Evolutionary conservation across 2,797 vertebrate genomes (phyloP).

Genomic region (Danio kyathit): DNA sequence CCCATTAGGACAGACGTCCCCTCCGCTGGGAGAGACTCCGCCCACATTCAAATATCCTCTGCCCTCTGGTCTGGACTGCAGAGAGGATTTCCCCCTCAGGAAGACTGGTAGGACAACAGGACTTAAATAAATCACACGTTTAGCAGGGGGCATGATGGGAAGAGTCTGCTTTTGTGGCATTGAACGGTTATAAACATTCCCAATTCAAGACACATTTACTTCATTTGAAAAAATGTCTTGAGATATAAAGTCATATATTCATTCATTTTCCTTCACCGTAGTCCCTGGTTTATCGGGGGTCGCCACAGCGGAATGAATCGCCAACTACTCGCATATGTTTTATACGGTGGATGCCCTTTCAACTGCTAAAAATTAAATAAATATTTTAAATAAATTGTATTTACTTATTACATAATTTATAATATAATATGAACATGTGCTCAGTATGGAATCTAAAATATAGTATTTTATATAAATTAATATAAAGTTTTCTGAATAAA

Average conservation of each 20-base stretch:
- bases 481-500: too few species aligned
- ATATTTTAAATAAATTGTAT: too few species aligned
- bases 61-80: constrained; percentile 81
- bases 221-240: background rate
- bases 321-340: too few species aligned
- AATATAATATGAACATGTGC: too few species aligned
- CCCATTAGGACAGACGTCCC: constrained; percentile 88
- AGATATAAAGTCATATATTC: background rate
- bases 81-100: constrained; percentile 89
- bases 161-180: background rate
- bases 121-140: constrained; percentile 59
- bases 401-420: too few species aligned
- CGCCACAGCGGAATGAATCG: too few species aligned
- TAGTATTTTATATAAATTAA: too few species aligned
- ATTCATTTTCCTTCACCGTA: too few species aligned
- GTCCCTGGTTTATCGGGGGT: background rate
- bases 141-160: background rate
- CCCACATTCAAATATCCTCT: constrained; percentile 86
- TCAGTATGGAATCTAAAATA: too few species aligned
- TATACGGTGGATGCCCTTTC: too few species aligned
- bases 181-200: background rate
- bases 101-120: constrained; percentile 86
- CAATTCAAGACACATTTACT: background rate
- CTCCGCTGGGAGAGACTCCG: constrained; percentile 84
- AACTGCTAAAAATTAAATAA: too few species aligned